These are phyloP conservation scores for Acrossocheilus fasciatus DNA, from an alignment of 2,797 vertebrate genomes.

Conservation along the genomic window DNA sequence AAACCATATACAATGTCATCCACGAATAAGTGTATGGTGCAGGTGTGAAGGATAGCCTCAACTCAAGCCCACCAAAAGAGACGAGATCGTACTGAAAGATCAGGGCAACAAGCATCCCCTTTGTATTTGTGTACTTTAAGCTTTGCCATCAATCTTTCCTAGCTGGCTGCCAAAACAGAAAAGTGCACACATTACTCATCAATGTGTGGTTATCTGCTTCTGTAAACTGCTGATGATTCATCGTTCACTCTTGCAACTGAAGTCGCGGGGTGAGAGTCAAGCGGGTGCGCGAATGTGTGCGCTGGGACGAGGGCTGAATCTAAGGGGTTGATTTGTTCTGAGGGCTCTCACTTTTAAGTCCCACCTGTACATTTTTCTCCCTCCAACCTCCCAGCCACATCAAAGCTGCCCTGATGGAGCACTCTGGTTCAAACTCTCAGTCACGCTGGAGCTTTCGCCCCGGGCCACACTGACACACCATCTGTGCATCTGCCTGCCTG, in stretches of 20 bases:
- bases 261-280: slow-evolving; percentile 49
- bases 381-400: slow-evolving; percentile 72
- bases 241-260: slow-evolving; percentile 55
- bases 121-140: slow-evolving; percentile 68
- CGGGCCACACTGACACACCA: slow-evolving; percentile 69
- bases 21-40: neutral
- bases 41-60: slow-evolving; percentile 23
- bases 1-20: neutral
- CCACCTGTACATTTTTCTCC: slow-evolving; percentile 72
- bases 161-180: slow-evolving; percentile 71
- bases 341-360: slow-evolving; percentile 77
- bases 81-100: slow-evolving; percentile 32
- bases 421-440: slow-evolving; percentile 58
- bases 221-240: slow-evolving; percentile 70
- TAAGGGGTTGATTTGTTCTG: slow-evolving; percentile 41
- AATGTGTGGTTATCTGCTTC: slow-evolving; percentile 67
- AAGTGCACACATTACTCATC: slow-evolving; percentile 76
- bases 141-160: slow-evolving; percentile 68
- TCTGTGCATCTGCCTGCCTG: slow-evolving; percentile 75
- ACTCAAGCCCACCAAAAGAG: neutral
- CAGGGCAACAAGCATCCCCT: slow-evolving; percentile 71
- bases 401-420: slow-evolving; percentile 66
- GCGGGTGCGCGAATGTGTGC: slow-evolving; percentile 60
- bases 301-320: slow-evolving; percentile 52
- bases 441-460: slow-evolving; percentile 65